Conservation (phyloP, 2,888 invertebrate genomes). For the Platynereis dumerilii region DNA sequence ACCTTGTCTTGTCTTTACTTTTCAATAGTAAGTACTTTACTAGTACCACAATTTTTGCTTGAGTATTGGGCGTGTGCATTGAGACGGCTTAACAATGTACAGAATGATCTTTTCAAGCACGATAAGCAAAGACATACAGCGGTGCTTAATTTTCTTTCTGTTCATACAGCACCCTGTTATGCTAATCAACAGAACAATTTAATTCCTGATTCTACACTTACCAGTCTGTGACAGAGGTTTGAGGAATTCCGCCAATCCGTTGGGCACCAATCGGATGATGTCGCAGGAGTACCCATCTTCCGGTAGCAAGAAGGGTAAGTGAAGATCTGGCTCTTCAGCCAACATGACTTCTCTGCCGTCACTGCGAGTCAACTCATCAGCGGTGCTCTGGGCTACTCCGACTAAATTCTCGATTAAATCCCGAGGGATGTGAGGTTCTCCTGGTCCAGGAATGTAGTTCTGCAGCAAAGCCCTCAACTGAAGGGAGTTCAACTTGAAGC, state of each 20-base stretch:
- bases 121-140: no score
- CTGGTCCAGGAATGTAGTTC: conserved; percentile 74
- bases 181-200: no score
- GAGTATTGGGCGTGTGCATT: no score
- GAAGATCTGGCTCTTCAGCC: conserved; percentile 85
- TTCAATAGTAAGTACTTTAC: no score
- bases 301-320: conserved; percentile 89
- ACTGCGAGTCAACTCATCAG: conserved; percentile 81
- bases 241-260: conserved; percentile 65
- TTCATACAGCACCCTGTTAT: no score
- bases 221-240: conserved; percentile 46
- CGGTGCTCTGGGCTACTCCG: conserved; percentile 64
- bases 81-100: no score
- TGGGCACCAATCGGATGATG: conserved; percentile 89
- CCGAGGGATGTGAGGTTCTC: conserved; percentile 70
- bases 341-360: conserved; percentile 89
- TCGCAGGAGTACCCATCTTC: conserved; percentile 98
- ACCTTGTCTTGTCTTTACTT: no score
- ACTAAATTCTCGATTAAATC: conserved; percentile 67
- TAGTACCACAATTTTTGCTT: no score
- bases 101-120: no score
- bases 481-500: conserved; percentile 95
- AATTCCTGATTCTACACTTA: no score
- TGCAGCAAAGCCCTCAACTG: conserved; percentile 87
- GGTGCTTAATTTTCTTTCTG: no score